phyloP scores from a whole-genome alignment of 1,140 invertebrate genomes.

The Dreissena rostriformis region DNA sequence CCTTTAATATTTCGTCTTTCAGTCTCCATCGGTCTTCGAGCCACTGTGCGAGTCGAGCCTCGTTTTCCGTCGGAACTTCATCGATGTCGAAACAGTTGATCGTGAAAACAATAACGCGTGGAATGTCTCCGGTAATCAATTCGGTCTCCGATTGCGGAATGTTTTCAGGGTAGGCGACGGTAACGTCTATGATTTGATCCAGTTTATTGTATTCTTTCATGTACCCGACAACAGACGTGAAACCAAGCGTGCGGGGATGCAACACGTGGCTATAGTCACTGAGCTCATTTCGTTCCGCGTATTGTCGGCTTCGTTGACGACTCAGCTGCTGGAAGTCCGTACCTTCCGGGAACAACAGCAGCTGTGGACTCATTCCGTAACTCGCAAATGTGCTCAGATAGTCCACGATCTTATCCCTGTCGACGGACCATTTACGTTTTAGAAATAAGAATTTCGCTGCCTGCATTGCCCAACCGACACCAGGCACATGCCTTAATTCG shows the following conservation, averaged over 20 bases:
- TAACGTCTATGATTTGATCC: conserved; percentile 74
- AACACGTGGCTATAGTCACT: conserved; percentile 88
- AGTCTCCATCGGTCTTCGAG: conserved; percentile 67
- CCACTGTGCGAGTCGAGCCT: conserved; percentile 65
- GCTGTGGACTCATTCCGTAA: conserved; percentile 83
- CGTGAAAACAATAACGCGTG: conserved; percentile 74
- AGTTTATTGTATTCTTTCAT: conserved; percentile 83
- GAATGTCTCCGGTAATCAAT: conserved; percentile 68
- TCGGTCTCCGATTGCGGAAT: conserved; percentile 71
- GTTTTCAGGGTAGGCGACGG: conserved; percentile 72
- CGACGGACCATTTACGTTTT: conserved; percentile 90
- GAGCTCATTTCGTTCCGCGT: conserved; percentile 87
- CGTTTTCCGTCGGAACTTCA: conserved; percentile 52
- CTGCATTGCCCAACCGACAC: conserved; percentile 94
- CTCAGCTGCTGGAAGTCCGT: conserved; percentile 90
- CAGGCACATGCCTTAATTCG: conserved; percentile 89
- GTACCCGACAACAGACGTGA: conserved; percentile 85
- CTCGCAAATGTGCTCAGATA: conserved; percentile 88
- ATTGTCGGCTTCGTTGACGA: conserved; percentile 87
- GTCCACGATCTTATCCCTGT: conserved; percentile 86
- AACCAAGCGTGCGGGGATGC: conserved; percentile 93
- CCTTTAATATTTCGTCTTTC: conserved; percentile 70
- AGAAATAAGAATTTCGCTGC: conserved; percentile 92
- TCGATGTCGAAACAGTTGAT: conserved; percentile 60
- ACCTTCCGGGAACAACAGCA: conserved; percentile 94